These are phyloP conservation scores for Alcis repandata DNA, from an alignment of 2,888 invertebrate species.

Conservation along the genomic window DNA sequence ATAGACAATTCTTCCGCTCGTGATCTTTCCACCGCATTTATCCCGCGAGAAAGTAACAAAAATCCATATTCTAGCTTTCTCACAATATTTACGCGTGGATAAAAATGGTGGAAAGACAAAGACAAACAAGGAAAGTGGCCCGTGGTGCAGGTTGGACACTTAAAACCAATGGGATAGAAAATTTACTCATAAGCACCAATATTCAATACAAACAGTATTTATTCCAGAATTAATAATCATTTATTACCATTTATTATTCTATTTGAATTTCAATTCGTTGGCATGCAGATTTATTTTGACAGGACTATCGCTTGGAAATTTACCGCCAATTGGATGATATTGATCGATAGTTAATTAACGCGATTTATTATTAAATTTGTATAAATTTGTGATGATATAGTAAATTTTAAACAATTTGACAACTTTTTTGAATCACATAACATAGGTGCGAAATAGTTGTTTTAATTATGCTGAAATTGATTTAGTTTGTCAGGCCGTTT, in stretches of 20 bases:
- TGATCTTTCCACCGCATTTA: no score
- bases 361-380: not conserved
- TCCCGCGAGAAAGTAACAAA: no score
- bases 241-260: constrained; percentile 15
- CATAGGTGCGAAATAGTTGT: no score
- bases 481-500: no score
- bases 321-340: not conserved
- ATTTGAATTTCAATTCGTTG: constrained; percentile 29
- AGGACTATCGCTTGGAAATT: constrained; percentile 4
- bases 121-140: no score
- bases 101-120: no score
- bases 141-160: no score
- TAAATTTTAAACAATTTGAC: not conserved
- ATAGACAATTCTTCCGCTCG: no score
- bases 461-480: no score
- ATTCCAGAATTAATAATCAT: constrained; percentile 18
- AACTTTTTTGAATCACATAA: not conserved
- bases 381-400: not conserved
- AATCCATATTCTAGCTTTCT: no score
- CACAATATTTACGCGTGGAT: no score
- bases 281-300: constrained; percentile 9
- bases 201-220: constrained; percentile 63
- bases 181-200: constrained; percentile 75
- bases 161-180: constrained; percentile 57
- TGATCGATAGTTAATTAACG: constrained; percentile 6